These are phyloP conservation scores for Megamerina dolium DNA, from an alignment of 2,888 invertebrate genomes.

Conservation along the genomic window DNA sequence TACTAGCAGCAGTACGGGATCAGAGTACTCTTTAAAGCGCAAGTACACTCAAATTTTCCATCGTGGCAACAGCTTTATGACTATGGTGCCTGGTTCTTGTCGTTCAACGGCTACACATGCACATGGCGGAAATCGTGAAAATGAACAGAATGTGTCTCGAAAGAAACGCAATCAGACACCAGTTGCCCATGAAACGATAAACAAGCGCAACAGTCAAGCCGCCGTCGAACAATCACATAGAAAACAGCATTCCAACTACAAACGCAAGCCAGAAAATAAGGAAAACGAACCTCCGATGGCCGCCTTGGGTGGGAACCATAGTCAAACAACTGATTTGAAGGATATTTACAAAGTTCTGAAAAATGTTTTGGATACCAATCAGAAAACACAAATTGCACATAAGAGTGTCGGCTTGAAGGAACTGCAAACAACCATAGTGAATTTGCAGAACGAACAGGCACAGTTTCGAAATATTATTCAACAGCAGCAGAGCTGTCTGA, in stretches of 20 bases:
- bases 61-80: constrained; percentile 30
- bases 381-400: constrained; percentile 13
- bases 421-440: constrained; percentile 31
- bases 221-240: background rate
- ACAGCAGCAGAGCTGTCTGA: constrained; percentile 39
- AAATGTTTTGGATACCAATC: constrained; percentile 29
- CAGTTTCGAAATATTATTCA: constrained; percentile 41
- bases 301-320: background rate
- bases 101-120: background rate
- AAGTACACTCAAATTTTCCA: constrained; percentile 28
- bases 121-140: background rate
- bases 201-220: background rate
- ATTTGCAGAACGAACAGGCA: constrained; percentile 37
- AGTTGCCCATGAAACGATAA: background rate
- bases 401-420: constrained; percentile 21
- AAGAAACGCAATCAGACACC: constrained; percentile 11
- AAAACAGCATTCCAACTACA: too few species aligned
- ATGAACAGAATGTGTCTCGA: background rate
- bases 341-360: constrained; percentile 31
- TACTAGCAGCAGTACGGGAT: constrained; percentile 25
- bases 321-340: constrained; percentile 20
- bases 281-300: constrained; percentile 16
- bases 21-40: constrained; percentile 26
- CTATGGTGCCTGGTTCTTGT: constrained; percentile 20
- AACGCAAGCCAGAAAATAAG: constrained; percentile 14